Percentiles rank a stretch among this genome's conserved stretches.
Conservation (phyloP, 2,113 vertebrate genomes). For the Menidia beryllina region DNA sequence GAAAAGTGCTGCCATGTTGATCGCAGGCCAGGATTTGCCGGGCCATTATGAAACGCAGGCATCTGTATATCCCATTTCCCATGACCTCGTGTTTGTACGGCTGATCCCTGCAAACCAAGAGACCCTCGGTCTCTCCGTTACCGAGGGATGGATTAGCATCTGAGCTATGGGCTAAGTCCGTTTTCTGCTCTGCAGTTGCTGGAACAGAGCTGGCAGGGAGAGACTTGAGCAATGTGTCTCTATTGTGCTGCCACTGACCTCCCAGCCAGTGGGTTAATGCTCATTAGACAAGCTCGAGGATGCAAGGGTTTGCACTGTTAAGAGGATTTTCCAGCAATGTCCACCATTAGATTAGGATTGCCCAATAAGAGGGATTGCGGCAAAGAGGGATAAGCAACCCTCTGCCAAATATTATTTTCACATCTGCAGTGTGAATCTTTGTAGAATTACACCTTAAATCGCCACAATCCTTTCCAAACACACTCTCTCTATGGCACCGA, state of each 20-base stretch:
- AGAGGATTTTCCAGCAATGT: conserved; percentile 64
- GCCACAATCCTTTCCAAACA: conserved; percentile 15
- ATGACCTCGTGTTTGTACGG: conserved; percentile 57
- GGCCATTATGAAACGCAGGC: conserved; percentile 15
- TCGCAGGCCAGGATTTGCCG: conserved; percentile 45
- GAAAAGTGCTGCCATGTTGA: conserved; percentile 7
- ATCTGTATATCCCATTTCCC: conserved; percentile 46
- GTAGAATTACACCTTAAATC: conserved; percentile 36
- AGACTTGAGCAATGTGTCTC: conserved; percentile 46
- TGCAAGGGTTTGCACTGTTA: conserved; percentile 46
- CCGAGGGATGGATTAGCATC: conserved; percentile 65
- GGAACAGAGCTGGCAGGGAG: conserved; percentile 41
- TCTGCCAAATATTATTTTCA: conserved; percentile 44
- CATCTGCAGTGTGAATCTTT: conserved; percentile 40
- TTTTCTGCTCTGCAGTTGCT: conserved; percentile 59
- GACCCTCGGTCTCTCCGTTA: conserved; percentile 26
- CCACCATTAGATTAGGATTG: conserved; percentile 41
- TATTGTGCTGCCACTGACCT: conserved; percentile 68
- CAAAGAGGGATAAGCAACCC: background rate
- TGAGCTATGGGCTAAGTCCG: conserved; percentile 59
- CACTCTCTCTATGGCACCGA: conserved; percentile 1
- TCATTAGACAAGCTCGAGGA: conserved; percentile 64
- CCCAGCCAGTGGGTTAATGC: conserved; percentile 63
- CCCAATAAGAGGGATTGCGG: conserved; percentile 6
- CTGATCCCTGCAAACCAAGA: conserved; percentile 23